Evolutionary conservation across 2,888 invertebrate species (phyloP), one percentile per base, ranked within the genome.

Genomic region (Leptopterna dolabrata): DNA sequence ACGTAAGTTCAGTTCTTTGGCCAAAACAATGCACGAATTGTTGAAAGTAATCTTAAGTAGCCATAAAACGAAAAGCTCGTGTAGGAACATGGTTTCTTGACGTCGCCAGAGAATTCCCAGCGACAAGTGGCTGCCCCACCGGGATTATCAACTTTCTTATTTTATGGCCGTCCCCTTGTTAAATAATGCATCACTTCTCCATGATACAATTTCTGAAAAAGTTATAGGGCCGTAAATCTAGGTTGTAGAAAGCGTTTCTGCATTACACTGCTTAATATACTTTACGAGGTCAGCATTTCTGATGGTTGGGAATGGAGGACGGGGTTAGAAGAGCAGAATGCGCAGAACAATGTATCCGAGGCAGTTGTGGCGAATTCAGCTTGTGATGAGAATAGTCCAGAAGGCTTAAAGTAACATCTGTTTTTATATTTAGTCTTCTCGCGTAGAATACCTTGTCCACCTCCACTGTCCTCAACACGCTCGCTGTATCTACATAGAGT

Each of bases 391-490:
- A 76, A 76, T 76, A 76, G 76, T 43, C 43, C 63, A 63, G 76
- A 41, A 41, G 73, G 73, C 73, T 73, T 73, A 55, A 36, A 76
- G 41, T 76, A 76, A 76, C 76, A 76, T 76, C 76, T 76, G 76
- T 76, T 76, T 76, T 76, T 76, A 76, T 76, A 76, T 76, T 76
- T 76, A 76, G 76, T 76, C 76, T 76, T 76, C 41, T 43, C 76
- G 36, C 76, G 76, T 76, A 30, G 36, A 19, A 76, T 76, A 76
- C 76, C 76, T 76, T 76, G 36, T 76, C 76, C 76, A 76, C 76
- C 76, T 76, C 24, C 76, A 76, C 76, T 76, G 76, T 76, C 76
- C 76, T 43, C 43, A 9, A 27, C 24, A 63, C 19, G n/a, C 55
- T 55, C 73, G 73, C 73, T n/a, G n/a, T n/a, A n/a, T n/a, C 7